Evolutionary conservation across 2,113 vertebrate species (phyloP).

Genomic region (Oryzias curvinotus): DNA sequence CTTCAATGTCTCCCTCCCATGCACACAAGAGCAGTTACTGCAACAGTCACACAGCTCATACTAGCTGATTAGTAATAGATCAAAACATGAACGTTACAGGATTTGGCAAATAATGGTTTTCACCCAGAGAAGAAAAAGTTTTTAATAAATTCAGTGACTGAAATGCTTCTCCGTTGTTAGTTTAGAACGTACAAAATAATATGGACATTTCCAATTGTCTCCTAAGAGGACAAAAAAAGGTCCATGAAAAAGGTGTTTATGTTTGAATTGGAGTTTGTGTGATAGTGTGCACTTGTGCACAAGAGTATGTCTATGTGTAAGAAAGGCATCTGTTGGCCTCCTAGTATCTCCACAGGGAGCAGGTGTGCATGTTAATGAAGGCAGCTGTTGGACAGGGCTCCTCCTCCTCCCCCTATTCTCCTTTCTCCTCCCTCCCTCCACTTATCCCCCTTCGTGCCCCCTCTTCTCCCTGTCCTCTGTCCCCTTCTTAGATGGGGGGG

Average conservation of each 20-base stretch:
- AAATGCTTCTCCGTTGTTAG: constrained; percentile 5
- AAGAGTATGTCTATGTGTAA: constrained; percentile 42
- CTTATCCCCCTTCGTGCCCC: not conserved
- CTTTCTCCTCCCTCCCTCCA: constrained; percentile 34
- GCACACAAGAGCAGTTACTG: constrained; percentile 33
- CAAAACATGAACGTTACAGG: not conserved
- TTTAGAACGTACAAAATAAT: not conserved
- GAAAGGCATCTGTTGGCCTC: constrained; percentile 78
- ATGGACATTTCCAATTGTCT: constrained; percentile 18
- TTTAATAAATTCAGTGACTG: not conserved
- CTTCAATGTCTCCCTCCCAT: constrained; percentile 15
- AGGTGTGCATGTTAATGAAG: constrained; percentile 91
- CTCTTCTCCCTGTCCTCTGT: constrained; percentile 44
- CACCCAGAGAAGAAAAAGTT: not conserved
- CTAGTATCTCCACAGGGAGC: constrained; percentile 85
- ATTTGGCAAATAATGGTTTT: not conserved
- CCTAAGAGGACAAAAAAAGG: constrained; percentile 14
- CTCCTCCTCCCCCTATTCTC: constrained; percentile 49
- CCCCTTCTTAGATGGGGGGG: constrained; percentile 65
- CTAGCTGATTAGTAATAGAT: constrained; percentile 1
- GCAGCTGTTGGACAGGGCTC: constrained; percentile 81
- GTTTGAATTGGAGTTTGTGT: constrained; percentile 61
- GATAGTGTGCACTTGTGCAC: constrained; percentile 37
- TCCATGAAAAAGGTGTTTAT: constrained; percentile 50
- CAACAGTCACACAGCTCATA: constrained; percentile 38